Base-by-base conservation (phyloP, 2,888 invertebrate genomes). In the Melinaea menophilus region DNA sequence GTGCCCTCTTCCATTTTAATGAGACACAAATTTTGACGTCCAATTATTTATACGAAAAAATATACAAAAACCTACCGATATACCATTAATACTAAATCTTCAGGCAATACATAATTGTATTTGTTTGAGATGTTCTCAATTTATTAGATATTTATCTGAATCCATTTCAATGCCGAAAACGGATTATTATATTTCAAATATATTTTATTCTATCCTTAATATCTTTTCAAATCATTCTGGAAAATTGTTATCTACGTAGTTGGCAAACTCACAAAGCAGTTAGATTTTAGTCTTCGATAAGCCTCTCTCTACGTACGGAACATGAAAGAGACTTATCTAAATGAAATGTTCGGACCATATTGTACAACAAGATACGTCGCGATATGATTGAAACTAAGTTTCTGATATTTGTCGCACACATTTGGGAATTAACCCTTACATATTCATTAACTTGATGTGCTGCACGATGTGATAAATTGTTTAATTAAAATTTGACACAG, bases 391-490 rank as follows among this genome's bases (percentile, higher is more conserved):
- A 85, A 87, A 85, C 82, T 79, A 72, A 75, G 75, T 75, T 72
- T 75, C 71, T 78, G 86, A 88, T 88, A 86, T 79, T 79, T 84
- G 87, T 88, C 88, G 75, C 79, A 85, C 80, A 84, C 81, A 82
- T 79, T 77, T 72, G 73, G 73, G 71, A 71, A 69, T 75, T 79
- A 80, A 83, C 82, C 85, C 81, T 67, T 64, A 66, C 65, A 62
- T 68, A 64, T 71, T 61, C 58, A 65, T 63, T 68, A 62, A 63
- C 47, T 58, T 56, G 47, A 58, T 55, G 56, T 55, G 55, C 61
- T 57, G 22, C 7, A 37, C 2, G 37, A 37, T 37, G 37, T 37
- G 37, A 37, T 37, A 37, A 37, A 37, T 37, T 37, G 37, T 37
- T 37, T 37, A 37, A 37, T 37, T 37, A 2, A 37, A 2, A 37